A percentile compares a stretch with the other conserved stretches of the same genome.
These are phyloP conservation scores for Aldabrachelys gigantea DNA, from an alignment of 2,113 vertebrate genomes.

Conservation along the genomic window DNA sequence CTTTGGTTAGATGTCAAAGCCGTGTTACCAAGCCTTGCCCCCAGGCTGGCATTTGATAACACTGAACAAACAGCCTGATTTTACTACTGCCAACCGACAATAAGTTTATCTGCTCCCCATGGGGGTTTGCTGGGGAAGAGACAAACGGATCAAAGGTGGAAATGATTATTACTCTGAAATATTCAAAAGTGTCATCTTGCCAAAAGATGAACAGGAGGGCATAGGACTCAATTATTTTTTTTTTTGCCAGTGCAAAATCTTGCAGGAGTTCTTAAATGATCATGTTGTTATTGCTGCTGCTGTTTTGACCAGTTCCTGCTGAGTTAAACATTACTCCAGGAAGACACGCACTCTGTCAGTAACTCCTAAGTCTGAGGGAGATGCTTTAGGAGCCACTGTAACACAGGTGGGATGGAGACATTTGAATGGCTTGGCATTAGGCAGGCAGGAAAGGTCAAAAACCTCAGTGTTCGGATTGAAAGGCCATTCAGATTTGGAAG, in stretches of 20 bases:
- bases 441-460: background rate
- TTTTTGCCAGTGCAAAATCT: background rate
- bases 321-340: background rate
- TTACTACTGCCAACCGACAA: background rate
- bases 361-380: background rate
- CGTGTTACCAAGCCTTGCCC: background rate
- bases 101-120: rapidly evolving
- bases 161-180: conserved; percentile 6
- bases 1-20: background rate
- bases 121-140: background rate
- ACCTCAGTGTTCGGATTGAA: background rate
- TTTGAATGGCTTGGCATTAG: background rate
- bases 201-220: background rate
- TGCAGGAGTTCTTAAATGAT: background rate
- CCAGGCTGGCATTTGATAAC: conserved; percentile 10
- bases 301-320: background rate
- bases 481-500: background rate
- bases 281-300: background rate
- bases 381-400: background rate
- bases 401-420: background rate
- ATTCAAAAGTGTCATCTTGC: background rate
- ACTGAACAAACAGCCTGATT: background rate
- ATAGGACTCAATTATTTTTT: background rate
- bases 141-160: background rate
- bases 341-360: rapidly evolving